A percentile compares a stretch with the other conserved stretches of the same genome.
Conservation (phyloP, 2,113 vertebrate genomes). For the Pipra filicauda region DNA sequence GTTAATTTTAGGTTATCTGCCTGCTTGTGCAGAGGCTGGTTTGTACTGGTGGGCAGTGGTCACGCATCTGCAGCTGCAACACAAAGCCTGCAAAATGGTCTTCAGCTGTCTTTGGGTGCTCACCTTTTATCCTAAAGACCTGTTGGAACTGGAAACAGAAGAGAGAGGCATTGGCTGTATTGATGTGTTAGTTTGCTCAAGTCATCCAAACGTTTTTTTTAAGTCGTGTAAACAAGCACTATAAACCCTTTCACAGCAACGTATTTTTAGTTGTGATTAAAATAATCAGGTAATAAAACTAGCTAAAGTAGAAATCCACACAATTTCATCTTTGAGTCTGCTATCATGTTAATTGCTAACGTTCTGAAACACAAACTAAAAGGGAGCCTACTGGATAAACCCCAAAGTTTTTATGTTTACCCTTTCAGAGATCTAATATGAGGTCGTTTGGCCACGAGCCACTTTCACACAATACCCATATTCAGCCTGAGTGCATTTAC, state of each 20-base stretch:
- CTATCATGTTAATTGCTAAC: not conserved
- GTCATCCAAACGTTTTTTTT: not conserved
- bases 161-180: not conserved
- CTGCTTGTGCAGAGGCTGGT: not conserved
- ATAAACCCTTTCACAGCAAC: not conserved
- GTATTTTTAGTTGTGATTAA: not conserved
- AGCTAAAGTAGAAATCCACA: not conserved
- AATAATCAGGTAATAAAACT: not conserved
- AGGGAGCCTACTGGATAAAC: not conserved
- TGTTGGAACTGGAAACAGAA: not conserved
- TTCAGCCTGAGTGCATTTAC: conserved; percentile 25
- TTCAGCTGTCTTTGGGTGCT: not conserved
- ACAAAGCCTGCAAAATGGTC: not conserved
- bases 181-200: not conserved
- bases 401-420: conserved; percentile 15
- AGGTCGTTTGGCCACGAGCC: conserved; percentile 6
- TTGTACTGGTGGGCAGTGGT: not conserved
- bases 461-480: conserved; percentile 19
- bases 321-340: not conserved
- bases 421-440: conserved; percentile 8
- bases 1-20: not conserved
- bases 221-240: not conserved
- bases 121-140: not conserved
- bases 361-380: not conserved
- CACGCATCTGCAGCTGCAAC: not conserved